Evolutionary conservation across 35 echinoderm and acorn worm genomes (phyloP).

Genomic region (Ptychodera flava): DNA sequence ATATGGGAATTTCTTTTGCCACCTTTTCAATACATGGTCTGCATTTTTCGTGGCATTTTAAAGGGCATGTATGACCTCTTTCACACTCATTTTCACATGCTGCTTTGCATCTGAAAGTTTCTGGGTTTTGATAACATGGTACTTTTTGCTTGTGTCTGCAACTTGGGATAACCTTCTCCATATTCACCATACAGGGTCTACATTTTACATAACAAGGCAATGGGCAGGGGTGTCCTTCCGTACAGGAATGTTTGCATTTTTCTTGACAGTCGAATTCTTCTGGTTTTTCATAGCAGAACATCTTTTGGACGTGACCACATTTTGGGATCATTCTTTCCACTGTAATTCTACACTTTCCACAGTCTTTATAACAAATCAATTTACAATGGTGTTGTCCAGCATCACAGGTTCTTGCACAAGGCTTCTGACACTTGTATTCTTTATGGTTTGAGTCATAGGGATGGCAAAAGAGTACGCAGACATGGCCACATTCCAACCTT

Average conservation of each 20-base stretch:
- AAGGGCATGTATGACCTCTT: constrained; percentile 22
- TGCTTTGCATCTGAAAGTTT: not conserved
- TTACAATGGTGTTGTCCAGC: not conserved
- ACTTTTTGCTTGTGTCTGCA: not conserved
- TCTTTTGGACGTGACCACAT: not conserved
- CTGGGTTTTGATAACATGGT: constrained; percentile 12
- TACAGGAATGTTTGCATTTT: not conserved
- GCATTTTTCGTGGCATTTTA: constrained; percentile 22
- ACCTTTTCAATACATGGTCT: constrained; percentile 10
- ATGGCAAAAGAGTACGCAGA: constrained; percentile 50
- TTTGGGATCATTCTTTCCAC: not conserved
- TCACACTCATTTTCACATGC: not conserved
- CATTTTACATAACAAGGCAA: not conserved
- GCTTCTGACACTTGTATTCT: constrained; percentile 25
- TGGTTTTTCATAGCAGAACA: not conserved
- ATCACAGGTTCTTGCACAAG: constrained; percentile 17
- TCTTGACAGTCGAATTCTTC: not conserved
- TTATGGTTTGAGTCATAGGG: constrained; percentile 44
- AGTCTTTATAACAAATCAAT: not conserved
- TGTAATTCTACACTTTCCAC: not conserved
- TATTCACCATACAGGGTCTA: not conserved
- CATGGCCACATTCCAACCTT: constrained; percentile 68
- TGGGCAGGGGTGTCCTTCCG: not conserved
- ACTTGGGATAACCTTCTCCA: not conserved
- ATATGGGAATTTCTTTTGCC: not conserved